Evolutionary conservation across 2,797 vertebrate genomes (phyloP), one percentile per base, ranked within the genome.

Genomic region (Ibycter americanus): DNA sequence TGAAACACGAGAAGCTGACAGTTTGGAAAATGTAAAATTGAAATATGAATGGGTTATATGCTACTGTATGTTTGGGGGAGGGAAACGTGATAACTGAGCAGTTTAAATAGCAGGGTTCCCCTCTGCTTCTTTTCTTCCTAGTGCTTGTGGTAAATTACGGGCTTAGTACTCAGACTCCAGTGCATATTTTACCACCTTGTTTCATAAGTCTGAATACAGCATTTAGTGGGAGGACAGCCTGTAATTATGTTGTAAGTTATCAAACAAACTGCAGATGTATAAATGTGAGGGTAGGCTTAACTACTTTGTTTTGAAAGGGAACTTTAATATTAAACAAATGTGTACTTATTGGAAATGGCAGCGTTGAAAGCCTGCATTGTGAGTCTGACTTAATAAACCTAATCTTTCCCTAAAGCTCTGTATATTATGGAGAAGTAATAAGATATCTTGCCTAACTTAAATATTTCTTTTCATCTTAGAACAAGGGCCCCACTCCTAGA

Each of bases 181-280:
- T 34, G 93, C 94, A 97, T 90, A 97, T 97, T 97, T 97, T 97
- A 96, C 89, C 94, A 97, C 95, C 95, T 95, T 97, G 85, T 96
- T 97, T 96, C 86, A 90, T 95, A 97, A 98, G 86, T 97, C 96
- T 97, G 95, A 95, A 96, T 95, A 95, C 66, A 97, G 89, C 72
- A 83, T 96, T 97, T 97, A 97, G 95, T 96, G 89, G 96, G 92
- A 97, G 94, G 97, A 96, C 93, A 98, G 96, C 95, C 97, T 98
- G 72, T 97, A 98, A 98, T 98, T 98, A 98, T 95, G 92, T 56
- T 89, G 92, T 97, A 98, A 97, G 95, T 96, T 98, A 98, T 97
- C 96, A 98, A 98, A 97, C 96, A 98, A 97, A 96, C 85, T 96
- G 95, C 94, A 97, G 93, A 97, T 98, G 94, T 89, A 96, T 96